Evolutionary conservation across 2,113 vertebrate species (phyloP).

Genomic region (Laterallus jamaicensis): DNA sequence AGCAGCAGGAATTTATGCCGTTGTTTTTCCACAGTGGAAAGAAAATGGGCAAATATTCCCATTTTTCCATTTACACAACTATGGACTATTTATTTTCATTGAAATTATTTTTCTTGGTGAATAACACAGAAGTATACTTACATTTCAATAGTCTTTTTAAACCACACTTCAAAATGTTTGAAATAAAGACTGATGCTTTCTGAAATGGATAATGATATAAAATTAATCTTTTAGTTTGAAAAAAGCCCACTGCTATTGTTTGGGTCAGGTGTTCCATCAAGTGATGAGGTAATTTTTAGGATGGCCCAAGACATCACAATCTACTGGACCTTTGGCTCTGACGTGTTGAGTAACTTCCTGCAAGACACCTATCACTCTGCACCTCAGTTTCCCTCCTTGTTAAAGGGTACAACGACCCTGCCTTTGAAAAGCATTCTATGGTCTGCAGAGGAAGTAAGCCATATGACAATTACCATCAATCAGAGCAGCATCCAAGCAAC

Average conservation of each 20-base stretch:
- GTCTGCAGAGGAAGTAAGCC: background rate
- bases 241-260: background rate
- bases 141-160: background rate
- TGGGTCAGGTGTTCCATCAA: background rate
- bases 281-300: background rate
- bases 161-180: background rate
- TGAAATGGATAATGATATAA: background rate
- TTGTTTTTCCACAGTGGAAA: background rate
- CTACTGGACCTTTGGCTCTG: background rate
- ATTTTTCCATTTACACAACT: background rate
- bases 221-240: background rate
- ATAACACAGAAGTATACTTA: background rate
- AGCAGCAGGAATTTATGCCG: background rate
- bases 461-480: background rate
- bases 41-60: background rate
- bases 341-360: background rate
- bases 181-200: background rate
- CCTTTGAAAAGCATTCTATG: background rate
- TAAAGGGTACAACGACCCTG: background rate
- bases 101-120: background rate
- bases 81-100: background rate
- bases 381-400: background rate
- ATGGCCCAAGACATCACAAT: background rate
- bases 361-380: background rate
- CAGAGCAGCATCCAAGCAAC: conserved; percentile 23